These are phyloP conservation scores for Sebastes kiyomatsui DNA, from an alignment of 2,797 vertebrate genomes.

Conservation along the genomic window DNA sequence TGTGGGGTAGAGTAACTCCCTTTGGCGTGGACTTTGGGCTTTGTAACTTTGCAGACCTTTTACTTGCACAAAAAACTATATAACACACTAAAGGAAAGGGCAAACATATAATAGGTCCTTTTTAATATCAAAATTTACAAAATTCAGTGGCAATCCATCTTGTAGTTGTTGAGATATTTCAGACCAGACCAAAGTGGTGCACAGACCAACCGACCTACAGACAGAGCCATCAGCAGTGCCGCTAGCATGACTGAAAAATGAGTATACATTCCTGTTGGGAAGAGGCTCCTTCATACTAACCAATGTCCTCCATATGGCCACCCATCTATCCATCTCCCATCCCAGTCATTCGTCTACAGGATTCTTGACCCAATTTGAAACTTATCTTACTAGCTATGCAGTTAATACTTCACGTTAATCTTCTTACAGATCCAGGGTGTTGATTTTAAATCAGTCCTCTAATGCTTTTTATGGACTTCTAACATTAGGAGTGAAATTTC, in stretches of 20 bases:
- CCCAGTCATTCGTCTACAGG: not conserved
- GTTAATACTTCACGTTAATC: not conserved
- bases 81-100: too few species aligned
- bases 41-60: too few species aligned
- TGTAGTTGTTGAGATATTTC: not conserved
- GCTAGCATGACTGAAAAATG: not conserved
- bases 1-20: too few species aligned
- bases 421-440: not conserved
- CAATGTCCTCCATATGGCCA: not conserved
- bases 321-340: not conserved
- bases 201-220: not conserved
- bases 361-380: not conserved
- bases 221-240: not conserved
- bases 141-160: not conserved
- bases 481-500: not conserved
- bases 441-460: not conserved
- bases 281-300: not conserved
- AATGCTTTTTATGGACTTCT: not conserved
- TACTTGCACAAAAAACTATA: too few species aligned
- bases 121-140: not conserved
- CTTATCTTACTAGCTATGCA: not conserved
- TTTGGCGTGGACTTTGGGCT: too few species aligned
- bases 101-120: fast-evolving
- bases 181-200: not conserved
- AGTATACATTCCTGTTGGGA: too few species aligned